Base-by-base conservation (phyloP, 64 coral and sea anemone genomes). In the Acropora tenuis region DNA sequence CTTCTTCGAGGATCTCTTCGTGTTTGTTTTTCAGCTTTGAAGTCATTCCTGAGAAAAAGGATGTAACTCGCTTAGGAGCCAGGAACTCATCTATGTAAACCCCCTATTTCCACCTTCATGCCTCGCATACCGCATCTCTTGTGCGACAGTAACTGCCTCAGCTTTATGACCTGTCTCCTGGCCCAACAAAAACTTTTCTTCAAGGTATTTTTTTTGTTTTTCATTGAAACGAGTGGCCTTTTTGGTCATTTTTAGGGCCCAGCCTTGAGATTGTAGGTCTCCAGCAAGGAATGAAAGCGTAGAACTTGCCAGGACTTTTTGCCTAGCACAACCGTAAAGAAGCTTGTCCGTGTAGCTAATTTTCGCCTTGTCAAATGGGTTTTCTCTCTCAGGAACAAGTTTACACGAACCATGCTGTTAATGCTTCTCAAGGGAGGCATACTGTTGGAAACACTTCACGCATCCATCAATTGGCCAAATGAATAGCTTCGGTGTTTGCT, bases 201-300 rank as follows among this genome's bases (percentile, higher is more conserved):
- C 1, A 53, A 53, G 50, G 50, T 80, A 90, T 3, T 19, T 65
- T 81, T 71, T 90, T 71, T 81, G 88, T 66, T 72, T 80, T 71
- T 90, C 88, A 67, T 80, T 90, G 59, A 90, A 90, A 71, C 77
- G 88, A 16, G 88, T 78, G 4, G 88, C 58, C 43, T 90, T 90
- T 71, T 90, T 90, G 1, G 30, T 80, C n/a, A 81, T 61, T 90
- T 90, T 90, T 43, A 90, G 60, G 63, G 88, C 88, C 88, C 88
- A 90, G 60, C 88, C 88, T 47, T 61, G 16, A 40, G 63, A 77
- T 47, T 79, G 58, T 19, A 49, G 58, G 12, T 90, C 59, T 47
- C 15, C 16, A 0, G 50, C 50, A 53, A 53, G 50, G 50, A 53
- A 5, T 53, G 50, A 1, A 53, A 53, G 50, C 50, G 1, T 53